Conservation (phyloP, 1,140 invertebrate genomes). For the Zaprionus capensis region DNA sequence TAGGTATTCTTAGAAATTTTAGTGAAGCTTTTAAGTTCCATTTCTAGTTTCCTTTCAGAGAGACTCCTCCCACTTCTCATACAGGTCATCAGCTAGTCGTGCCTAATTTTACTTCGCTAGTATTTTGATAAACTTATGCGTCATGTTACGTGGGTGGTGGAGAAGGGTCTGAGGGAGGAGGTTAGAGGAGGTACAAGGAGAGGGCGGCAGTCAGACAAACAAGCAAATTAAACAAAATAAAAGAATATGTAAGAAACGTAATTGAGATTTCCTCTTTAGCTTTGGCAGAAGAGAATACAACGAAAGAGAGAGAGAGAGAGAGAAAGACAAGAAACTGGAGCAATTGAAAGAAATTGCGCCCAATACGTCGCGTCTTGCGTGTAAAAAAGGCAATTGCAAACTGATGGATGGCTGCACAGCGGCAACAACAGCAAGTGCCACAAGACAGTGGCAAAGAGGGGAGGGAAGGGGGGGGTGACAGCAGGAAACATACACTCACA, state of each 20-base stretch:
- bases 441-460: background rate
- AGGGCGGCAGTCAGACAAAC: slow-evolving; percentile 20
- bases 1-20: too few relatives aligned
- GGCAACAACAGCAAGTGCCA: slow-evolving; percentile 11
- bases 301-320: slow-evolving; percentile 7
- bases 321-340: slow-evolving; percentile 53
- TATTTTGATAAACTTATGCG: slow-evolving; percentile 51
- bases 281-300: slow-evolving; percentile 15
- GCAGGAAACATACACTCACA: slow-evolving; percentile 1
- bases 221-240: slow-evolving; percentile 62
- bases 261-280: slow-evolving; percentile 76
- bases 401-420: slow-evolving; percentile 32
- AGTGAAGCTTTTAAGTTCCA: too few relatives aligned
- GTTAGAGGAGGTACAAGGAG: background rate
- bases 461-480: background rate
- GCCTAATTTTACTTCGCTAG: slow-evolving; percentile 17
- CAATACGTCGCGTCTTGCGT: slow-evolving; percentile 32
- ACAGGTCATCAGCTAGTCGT: background rate
- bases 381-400: slow-evolving; percentile 38
- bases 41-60: background rate
- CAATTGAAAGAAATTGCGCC: slow-evolving; percentile 74
- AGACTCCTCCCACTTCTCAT: background rate
- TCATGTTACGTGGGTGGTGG: slow-evolving; percentile 10
- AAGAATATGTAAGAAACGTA: slow-evolving; percentile 61
- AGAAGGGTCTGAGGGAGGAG: background rate